These are phyloP conservation scores for Hippocampus mohnikei DNA, from an alignment of 2,113 vertebrate species.

Conservation along the genomic window DNA sequence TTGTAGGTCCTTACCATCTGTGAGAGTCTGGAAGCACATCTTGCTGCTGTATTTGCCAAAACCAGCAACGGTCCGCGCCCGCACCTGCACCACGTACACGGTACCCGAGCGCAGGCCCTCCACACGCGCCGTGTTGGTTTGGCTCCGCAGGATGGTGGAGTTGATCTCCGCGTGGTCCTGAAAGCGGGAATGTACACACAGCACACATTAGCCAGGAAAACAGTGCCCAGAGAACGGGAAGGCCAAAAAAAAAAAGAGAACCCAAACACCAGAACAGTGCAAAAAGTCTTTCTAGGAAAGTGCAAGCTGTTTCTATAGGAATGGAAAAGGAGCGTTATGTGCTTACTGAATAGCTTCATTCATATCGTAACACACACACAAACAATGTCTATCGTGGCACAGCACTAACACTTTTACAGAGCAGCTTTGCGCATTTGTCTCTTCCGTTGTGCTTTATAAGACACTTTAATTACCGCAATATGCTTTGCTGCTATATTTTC, in stretches of 20 bases:
- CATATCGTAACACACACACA: not conserved
- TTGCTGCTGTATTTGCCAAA: conserved; percentile 99
- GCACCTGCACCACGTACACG: conserved; percentile 95
- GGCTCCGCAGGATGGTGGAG: conserved; percentile 89
- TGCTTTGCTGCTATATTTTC: conserved; percentile 20
- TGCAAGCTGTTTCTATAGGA: not conserved
- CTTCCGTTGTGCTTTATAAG: conserved; percentile 27
- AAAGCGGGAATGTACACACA: conserved; percentile 24
- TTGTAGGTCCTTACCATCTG: conserved; percentile 81
- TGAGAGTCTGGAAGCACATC: conserved; percentile 99
- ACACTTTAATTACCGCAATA: conserved; percentile 36
- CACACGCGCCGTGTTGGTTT: conserved; percentile 89
- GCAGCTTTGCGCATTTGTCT: conserved; percentile 17
- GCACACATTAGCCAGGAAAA: conserved; percentile 4
- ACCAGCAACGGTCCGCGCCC: conserved; percentile 92
- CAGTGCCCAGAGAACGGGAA: not conserved
- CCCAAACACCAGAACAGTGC: not conserved
- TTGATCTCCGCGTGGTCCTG: conserved; percentile 95
- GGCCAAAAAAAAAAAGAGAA: not conserved
- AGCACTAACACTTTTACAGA: conserved; percentile 17
- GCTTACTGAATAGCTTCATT: not conserved
- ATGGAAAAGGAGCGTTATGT: not conserved
- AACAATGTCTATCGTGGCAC: conserved; percentile 19
- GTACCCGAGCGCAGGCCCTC: conserved; percentile 86
- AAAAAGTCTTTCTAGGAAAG: not conserved